phyloP scores from a whole-genome alignment of 2,888 invertebrate genomes.

The Drosophila bunnanda region DNA sequence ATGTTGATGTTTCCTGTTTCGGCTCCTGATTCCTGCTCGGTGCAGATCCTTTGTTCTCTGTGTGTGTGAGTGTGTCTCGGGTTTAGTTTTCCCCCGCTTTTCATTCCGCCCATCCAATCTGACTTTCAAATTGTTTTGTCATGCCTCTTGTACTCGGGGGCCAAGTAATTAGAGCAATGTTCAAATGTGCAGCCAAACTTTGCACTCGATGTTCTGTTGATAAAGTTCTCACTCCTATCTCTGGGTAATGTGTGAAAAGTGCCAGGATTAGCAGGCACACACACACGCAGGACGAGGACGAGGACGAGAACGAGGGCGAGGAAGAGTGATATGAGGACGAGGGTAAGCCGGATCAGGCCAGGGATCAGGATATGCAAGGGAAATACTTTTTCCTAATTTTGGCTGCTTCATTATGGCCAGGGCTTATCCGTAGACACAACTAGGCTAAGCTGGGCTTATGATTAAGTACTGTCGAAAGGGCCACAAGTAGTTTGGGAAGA shows the following conservation, averaged over 20 bases:
- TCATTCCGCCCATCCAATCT: conserved; percentile 23
- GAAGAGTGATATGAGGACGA: conserved; percentile 4
- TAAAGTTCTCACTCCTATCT: conserved; percentile 24
- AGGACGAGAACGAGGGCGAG: neutral
- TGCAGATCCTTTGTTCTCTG: conserved; percentile 18
- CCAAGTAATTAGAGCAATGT: conserved; percentile 63
- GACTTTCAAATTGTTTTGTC: conserved; percentile 61
- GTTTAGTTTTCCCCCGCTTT: conserved; percentile 31
- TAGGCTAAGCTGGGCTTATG: conserved; percentile 3
- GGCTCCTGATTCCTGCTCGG: conserved; percentile 36
- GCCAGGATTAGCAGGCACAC: conserved; percentile 28
- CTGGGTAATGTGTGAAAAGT: conserved; percentile 46
- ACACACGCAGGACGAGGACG: conserved; percentile 1
- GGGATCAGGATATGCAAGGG: conserved; percentile 22
- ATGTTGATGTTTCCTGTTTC: conserved; percentile 54
- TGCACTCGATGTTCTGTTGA: conserved; percentile 27
- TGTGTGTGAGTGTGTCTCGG: conserved; percentile 36
- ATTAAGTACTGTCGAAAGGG: neutral
- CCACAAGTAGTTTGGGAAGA: neutral
- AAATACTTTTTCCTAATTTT: conserved; percentile 8
- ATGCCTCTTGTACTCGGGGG: conserved; percentile 37
- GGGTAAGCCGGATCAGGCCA: conserved; percentile 25
- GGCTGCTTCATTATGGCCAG: conserved; percentile 2
- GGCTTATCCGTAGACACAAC: neutral
- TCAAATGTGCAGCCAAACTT: conserved; percentile 42